Evolutionary conservation across 2,113 vertebrate genomes (phyloP).

Genomic region (Spea multiplicata): DNA sequence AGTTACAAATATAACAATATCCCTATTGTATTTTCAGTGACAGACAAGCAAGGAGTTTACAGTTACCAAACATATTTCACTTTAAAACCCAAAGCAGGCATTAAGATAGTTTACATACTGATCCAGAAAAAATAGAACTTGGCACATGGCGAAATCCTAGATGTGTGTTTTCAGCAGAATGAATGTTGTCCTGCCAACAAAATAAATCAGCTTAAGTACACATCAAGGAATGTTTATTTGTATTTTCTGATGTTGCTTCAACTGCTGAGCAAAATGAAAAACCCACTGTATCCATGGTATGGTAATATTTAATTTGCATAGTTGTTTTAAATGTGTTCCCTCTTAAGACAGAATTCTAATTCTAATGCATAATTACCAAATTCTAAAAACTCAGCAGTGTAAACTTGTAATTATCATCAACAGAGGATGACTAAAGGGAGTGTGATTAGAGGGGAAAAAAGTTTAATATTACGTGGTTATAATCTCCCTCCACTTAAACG

Average conservation of each 20-base stretch:
- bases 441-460: slow-evolving; percentile 10
- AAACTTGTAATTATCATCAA: slow-evolving; percentile 35
- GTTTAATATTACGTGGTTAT: slow-evolving; percentile 25
- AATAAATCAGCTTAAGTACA: slow-evolving; percentile 40
- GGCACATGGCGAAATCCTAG: neutral
- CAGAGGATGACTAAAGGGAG: slow-evolving; percentile 24
- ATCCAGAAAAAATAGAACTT: slow-evolving; percentile 31
- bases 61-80: slow-evolving; percentile 3
- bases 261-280: slow-evolving; percentile 30
- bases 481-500: slow-evolving; percentile 46
- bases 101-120: slow-evolving; percentile 35
- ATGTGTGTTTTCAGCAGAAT: slow-evolving; percentile 9
- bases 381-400: slow-evolving; percentile 25
- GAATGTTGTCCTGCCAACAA: slow-evolving; percentile 29
- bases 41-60: slow-evolving; percentile 23
- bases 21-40: neutral
- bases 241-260: slow-evolving; percentile 40
- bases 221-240: slow-evolving; percentile 36
- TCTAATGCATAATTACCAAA: slow-evolving; percentile 26
- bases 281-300: slow-evolving; percentile 2
- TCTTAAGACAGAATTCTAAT: slow-evolving; percentile 32
- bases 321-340: slow-evolving; percentile 34
- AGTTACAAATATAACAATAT: slow-evolving; percentile 11
- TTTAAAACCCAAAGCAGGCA: slow-evolving; percentile 8
- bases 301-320: slow-evolving; percentile 37